Evolutionary conservation across 2,113 vertebrate genomes (phyloP), one percentile per base, ranked within the genome.

Genomic region (Toxotes jaculatrix): DNA sequence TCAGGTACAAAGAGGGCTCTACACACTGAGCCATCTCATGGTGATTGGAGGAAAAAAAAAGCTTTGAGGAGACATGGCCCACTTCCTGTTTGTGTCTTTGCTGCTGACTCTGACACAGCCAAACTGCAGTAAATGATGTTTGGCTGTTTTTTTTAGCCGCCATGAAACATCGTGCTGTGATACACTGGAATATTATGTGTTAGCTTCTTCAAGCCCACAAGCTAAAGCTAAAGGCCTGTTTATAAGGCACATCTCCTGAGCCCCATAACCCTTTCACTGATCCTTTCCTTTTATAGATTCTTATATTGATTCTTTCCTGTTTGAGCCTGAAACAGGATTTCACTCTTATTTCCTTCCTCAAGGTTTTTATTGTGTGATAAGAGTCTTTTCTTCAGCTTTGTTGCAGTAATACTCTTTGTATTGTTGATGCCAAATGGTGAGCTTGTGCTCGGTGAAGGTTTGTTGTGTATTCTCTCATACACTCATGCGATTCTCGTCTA

Each of bases 331-430:
- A 63, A 19, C 57, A 23, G 8, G 13, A 47, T 5, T 21, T 78
- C 5, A 6, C 12, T 8, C 51, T 51, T 45, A 11, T 57, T 80
- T 84, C 67, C 77, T 87, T 67, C 49, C 63, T 80, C 23, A 17
- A 27, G 36, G 32, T 67, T 43, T 51, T 73, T 23, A 59, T 76
- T 47, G 51, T 70, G 40, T n/a, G 27, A 76, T 45, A 27, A 14
- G 6, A 80, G 12, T 49, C 23, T 43, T 11, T 43, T 43, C 42
- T 43, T 43, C 42, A 12, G 42, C 40, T 65, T 32, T 62, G 51
- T 53, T 42, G 42, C 1, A 32, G 31, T 38, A 55, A 21, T 3
- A 7, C 16, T 19, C 0, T 34, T 19, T 65, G 2, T 56, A 42
- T 5, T 5, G 9, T 11, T 47, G 32, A 6, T 36, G 36, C 12